Evolutionary conservation across 1,140 invertebrate genomes (phyloP), one percentile per base, ranked within the genome.

Genomic region (Eumeta japonica): DNA sequence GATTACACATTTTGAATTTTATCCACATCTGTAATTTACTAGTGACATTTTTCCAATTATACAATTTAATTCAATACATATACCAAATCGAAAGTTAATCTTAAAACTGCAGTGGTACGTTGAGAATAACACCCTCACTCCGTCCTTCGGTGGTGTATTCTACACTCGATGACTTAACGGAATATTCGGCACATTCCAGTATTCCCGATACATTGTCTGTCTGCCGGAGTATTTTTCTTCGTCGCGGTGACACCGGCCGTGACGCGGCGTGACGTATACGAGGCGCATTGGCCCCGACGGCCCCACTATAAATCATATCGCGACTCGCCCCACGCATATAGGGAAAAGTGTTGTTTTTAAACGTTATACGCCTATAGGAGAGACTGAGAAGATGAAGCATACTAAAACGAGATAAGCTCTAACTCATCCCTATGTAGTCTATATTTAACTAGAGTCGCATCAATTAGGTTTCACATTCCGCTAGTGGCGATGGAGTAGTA

Each of bases 291-390:
- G 46, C 56, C 49, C 53, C 70, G 68, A 73, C 68, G 62, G 58
- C 48, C 50, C 50, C 57, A 63, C 65, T 73, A 73, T 73, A 73
- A 73, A 73, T 73, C 65, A 73, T 73, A 67, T 67, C 50, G 50
- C 41, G 53, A 62, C 52, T 66, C 65, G 68, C 41, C 55, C n/a
- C n/a, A n/a, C n/a, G n/a, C n/a, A n/a, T n/a, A n/a, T n/a, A n/a
- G n/a, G n/a, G n/a, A n/a, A n/a, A n/a, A n/a, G 5, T 29, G 4
- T 64, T 60, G 56, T 73, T 73, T 73, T 73, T 71, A n/a, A n/a
- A n/a, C 70, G 68, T 73, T 63, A 68, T 65, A 67, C 55, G 62
- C 50, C 58, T 53, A 56, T 56, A 63, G 53, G 61, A 55, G 52
- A 61, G 47, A 50, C 47, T 49, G 42, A 48, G 48, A 51, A 52